Percentiles rank a stretch among this genome's conserved stretches.
phyloP scores from a whole-genome alignment of 2,113 vertebrate genomes.

The Channa maculata region DNA sequence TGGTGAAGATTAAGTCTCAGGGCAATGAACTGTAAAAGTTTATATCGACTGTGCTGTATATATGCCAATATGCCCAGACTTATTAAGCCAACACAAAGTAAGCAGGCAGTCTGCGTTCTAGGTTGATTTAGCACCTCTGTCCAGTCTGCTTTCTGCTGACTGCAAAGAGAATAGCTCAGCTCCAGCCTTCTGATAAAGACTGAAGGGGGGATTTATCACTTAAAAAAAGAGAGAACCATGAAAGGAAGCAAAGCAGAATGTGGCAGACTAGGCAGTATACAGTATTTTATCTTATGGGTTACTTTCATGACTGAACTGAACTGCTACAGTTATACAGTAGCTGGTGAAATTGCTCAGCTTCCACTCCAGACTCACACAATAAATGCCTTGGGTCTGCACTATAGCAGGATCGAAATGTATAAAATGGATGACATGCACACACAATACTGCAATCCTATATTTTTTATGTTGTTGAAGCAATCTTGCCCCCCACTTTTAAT shows the following conservation, averaged over 20 bases:
- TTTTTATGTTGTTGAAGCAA: slow-evolving; percentile 20
- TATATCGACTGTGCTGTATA: slow-evolving; percentile 70
- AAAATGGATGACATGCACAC: slow-evolving; percentile 26
- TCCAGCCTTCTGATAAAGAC: slow-evolving; percentile 62
- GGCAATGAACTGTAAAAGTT: slow-evolving; percentile 68
- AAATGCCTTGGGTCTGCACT: slow-evolving; percentile 25
- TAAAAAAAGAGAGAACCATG: slow-evolving; percentile 12
- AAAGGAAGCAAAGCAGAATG: slow-evolving; percentile 28
- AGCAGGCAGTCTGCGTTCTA: slow-evolving; percentile 39
- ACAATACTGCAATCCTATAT: neutral
- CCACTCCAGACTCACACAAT: neutral
- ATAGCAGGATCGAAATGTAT: neutral
- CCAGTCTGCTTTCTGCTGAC: slow-evolving; percentile 68
- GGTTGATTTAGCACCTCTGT: slow-evolving; percentile 72
- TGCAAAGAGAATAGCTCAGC: slow-evolving; percentile 66
- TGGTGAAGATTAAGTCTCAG: slow-evolving; percentile 62
- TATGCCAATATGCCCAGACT: slow-evolving; percentile 71
- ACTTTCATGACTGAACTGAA: slow-evolving; percentile 39
- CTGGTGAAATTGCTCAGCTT: slow-evolving; percentile 26
- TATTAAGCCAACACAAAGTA: slow-evolving; percentile 75
- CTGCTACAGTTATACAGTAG: slow-evolving; percentile 25
- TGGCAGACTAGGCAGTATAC: slow-evolving; percentile 30
- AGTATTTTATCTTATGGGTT: slow-evolving; percentile 27
- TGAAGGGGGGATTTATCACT: slow-evolving; percentile 67
- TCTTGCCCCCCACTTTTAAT: slow-evolving; percentile 16